Conservation (phyloP, 2,888 invertebrate genomes). For the Chrysolina americana region DNA sequence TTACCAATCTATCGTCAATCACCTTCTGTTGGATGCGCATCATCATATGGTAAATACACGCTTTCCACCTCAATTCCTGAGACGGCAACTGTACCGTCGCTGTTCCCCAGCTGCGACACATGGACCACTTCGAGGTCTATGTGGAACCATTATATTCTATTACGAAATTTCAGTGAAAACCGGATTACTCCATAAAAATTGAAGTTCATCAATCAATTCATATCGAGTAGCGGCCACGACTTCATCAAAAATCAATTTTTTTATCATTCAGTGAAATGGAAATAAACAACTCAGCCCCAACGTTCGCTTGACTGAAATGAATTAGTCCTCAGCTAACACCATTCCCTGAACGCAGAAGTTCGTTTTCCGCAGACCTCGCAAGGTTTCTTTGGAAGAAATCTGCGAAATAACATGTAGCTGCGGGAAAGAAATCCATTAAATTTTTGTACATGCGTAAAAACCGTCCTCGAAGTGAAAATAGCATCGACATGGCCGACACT, state of each 20-base stretch:
- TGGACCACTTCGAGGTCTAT: no score
- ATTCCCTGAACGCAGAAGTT: not conserved
- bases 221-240: not conserved
- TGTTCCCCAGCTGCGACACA: no score
- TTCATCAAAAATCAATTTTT: not conserved
- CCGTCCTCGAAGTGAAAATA: conserved; percentile 34
- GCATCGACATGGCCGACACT: conserved; percentile 36
- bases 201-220: not conserved
- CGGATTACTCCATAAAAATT: no score
- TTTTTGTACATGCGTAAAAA: conserved; percentile 30
- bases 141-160: no score
- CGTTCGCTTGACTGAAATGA: not conserved
- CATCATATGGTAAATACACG: no score
- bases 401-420: conserved; percentile 18
- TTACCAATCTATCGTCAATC: no score
- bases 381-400: conserved; percentile 1
- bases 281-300: conserved; percentile 4
- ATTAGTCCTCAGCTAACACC: not conserved
- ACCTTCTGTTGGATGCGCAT: no score
- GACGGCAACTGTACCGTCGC: no score
- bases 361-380: not conserved
- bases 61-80: no score
- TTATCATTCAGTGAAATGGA: not conserved
- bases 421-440: conserved; percentile 36
- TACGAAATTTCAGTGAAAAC: not conserved